phyloP scores from a whole-genome alignment of 2,888 invertebrate species.

The Metallyticus violacea region DNA sequence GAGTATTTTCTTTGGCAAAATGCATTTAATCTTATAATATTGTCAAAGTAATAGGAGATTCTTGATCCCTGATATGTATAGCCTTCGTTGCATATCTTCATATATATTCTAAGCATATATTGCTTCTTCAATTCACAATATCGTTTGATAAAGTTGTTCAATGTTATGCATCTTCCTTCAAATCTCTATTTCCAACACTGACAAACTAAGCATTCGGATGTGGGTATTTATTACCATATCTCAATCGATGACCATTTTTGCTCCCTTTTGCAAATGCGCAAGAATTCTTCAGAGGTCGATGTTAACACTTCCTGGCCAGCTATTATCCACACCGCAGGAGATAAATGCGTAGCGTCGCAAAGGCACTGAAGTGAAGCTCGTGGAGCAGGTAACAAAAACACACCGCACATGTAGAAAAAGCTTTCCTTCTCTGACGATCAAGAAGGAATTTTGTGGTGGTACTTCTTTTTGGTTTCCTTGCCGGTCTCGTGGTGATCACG shows the following conservation, averaged over 20 bases:
- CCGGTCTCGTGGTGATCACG: neutral
- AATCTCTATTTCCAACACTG: neutral
- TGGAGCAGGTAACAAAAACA: neutral
- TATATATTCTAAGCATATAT: neutral
- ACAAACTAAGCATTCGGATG: too few relatives aligned
- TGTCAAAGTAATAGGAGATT: too few relatives aligned
- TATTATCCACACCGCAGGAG: neutral
- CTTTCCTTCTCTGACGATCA: neutral
- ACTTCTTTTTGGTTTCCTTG: neutral
- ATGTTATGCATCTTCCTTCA: neutral
- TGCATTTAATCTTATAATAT: too few relatives aligned
- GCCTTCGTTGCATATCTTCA: neutral
- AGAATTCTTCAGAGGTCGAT: neutral
- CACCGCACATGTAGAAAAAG: neutral
- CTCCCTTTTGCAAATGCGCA: neutral
- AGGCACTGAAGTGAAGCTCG: neutral
- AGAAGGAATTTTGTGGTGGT: neutral
- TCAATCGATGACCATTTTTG: neutral
- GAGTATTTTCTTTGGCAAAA: too few relatives aligned
- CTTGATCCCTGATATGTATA: too few relatives aligned
- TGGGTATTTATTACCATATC: too few relatives aligned
- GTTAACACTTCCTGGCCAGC: neutral
- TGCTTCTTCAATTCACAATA: too few relatives aligned
- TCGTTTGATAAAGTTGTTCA: too few relatives aligned
- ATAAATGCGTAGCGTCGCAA: neutral